A percentile compares a stretch with the other conserved stretches of the same genome.
These are phyloP conservation scores for Cheilosia vulpina DNA, from an alignment of 2,888 invertebrate species.

Conservation along the genomic window DNA sequence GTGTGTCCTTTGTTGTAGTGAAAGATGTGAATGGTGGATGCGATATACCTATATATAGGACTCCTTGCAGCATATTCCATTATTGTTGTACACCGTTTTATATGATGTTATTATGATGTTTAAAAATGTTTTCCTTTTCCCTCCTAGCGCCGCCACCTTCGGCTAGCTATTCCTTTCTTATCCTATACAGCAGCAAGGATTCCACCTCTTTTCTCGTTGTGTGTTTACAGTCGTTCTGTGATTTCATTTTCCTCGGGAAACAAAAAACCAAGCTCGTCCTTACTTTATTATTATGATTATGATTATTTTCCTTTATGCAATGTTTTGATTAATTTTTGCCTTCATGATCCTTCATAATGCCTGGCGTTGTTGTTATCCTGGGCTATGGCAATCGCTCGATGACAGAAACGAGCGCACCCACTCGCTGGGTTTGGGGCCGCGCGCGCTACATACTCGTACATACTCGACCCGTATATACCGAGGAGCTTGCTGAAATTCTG, in stretches of 20 bases:
- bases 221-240: conserved; percentile 45
- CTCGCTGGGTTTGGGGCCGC: conserved; percentile 40
- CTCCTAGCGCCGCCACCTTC: conserved; percentile 12
- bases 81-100: conserved; percentile 74
- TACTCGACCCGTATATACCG: not conserved
- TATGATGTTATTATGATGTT: conserved; percentile 75
- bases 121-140: conserved; percentile 41
- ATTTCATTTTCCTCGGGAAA: conserved; percentile 78
- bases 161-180: conserved; percentile 41
- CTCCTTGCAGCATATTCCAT: conserved; percentile 69
- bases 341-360: conserved; percentile 72
- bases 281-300: conserved; percentile 83
- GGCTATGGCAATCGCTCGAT: conserved; percentile 60
- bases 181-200: conserved; percentile 32
- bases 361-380: conserved; percentile 66
- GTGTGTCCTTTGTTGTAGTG: conserved; percentile 70
- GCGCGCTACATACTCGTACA: not conserved
- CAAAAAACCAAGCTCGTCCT: conserved; percentile 74
- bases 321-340: conserved; percentile 82
- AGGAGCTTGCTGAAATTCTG: conserved; percentile 53
- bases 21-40: conserved; percentile 33
- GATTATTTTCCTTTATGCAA: conserved; percentile 84
- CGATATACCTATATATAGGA: conserved; percentile 2
- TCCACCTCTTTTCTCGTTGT: conserved; percentile 48
- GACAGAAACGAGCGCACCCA: conserved; percentile 60